Conservation (phyloP, 2,888 invertebrate species). For the Toxonevra muliebris region DNA sequence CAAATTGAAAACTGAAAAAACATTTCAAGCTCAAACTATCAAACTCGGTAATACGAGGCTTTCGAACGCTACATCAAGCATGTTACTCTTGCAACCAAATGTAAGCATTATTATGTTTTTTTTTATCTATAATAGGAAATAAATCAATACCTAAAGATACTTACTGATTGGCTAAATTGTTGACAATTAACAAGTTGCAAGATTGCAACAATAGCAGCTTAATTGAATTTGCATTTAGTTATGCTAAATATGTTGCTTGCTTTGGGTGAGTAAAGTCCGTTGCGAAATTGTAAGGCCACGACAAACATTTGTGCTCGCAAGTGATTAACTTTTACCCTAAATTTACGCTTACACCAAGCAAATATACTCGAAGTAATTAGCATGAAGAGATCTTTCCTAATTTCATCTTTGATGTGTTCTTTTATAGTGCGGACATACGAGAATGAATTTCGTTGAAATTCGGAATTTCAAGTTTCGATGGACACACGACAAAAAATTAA, state of each 20-base stretch:
- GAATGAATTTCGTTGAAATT: no score
- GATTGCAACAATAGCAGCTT: constrained; percentile 9
- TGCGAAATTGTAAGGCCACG: no score
- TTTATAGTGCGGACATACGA: no score
- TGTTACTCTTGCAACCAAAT: constrained; percentile 94
- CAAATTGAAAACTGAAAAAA: constrained; percentile 32
- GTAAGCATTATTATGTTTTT: constrained; percentile 67
- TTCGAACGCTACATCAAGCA: constrained; percentile 72
- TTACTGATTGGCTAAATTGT: not conserved
- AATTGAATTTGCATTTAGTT: constrained; percentile 13
- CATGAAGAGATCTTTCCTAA: no score
- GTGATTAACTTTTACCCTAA: no score
- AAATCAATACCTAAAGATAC: not conserved
- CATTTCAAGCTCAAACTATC: constrained; percentile 35
- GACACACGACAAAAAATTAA: no score
- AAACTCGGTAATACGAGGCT: constrained; percentile 52
- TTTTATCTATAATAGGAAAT: not conserved
- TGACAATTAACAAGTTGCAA: not conserved
- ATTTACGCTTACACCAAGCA: no score
- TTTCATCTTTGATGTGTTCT: no score
- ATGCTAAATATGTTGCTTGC: not conserved
- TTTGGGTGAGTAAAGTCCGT: no score
- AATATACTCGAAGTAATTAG: no score
- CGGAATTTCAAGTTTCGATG: no score
- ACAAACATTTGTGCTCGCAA: no score